A percentile compares a stretch with the other conserved stretches of the same genome.
Evolutionary conservation across 1,140 invertebrate genomes (phyloP).

Genomic region (Polyergus mexicanus): DNA sequence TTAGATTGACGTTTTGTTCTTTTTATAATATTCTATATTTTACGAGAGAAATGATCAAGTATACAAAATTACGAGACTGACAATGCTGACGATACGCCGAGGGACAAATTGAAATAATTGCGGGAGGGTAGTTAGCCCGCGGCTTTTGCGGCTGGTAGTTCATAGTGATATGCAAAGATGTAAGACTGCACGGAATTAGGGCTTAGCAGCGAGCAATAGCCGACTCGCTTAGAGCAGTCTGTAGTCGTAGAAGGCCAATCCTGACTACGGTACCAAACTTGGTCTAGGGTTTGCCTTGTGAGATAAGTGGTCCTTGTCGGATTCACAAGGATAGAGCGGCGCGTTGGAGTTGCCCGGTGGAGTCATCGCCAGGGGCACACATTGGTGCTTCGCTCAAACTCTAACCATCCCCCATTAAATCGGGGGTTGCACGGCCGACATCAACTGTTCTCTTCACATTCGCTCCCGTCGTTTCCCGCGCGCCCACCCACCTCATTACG

Average conservation of each 20-base stretch:
- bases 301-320: constrained; percentile 76
- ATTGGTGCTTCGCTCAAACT: constrained; percentile 66
- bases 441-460: constrained; percentile 39
- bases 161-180: constrained; percentile 51
- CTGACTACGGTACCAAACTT: constrained; percentile 64
- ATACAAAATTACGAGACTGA: background rate
- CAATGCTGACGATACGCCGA: background rate
- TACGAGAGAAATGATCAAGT: background rate
- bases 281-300: constrained; percentile 57
- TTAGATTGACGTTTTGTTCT: background rate
- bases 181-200: constrained; percentile 42
- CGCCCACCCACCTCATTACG: constrained; percentile 72
- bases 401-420: constrained; percentile 69
- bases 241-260: constrained; percentile 62
- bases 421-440: constrained; percentile 49
- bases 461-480: constrained; percentile 33
- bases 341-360: constrained; percentile 57
- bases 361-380: constrained; percentile 68
- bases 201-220: constrained; percentile 25
- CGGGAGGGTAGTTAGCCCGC: constrained; percentile 5
- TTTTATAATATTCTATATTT: background rate
- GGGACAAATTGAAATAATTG: constrained; percentile 22
- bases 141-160: constrained; percentile 4
- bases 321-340: constrained; percentile 47
- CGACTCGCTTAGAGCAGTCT: constrained; percentile 44